A percentile compares a stretch with the other conserved stretches of the same genome.
phyloP scores from a whole-genome alignment of 2,113 vertebrate genomes.

The Tautogolabrus adspersus region DNA sequence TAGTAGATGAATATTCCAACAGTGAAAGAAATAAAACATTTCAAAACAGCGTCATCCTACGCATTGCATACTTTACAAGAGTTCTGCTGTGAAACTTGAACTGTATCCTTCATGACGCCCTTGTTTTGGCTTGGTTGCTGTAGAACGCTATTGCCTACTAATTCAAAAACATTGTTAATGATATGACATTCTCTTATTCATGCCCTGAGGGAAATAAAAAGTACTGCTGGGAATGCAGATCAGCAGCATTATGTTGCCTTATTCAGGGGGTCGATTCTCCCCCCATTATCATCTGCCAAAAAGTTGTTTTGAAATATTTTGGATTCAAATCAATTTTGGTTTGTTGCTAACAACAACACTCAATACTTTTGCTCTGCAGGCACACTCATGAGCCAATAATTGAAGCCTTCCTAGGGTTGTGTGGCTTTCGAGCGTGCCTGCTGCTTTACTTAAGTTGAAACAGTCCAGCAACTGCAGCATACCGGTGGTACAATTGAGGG shows the following conservation, averaged over 20 bases:
- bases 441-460: slow-evolving; percentile 46
- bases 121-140: slow-evolving; percentile 6
- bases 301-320: slow-evolving; percentile 22
- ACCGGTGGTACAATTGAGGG: slow-evolving; percentile 23
- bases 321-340: neutral
- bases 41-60: slow-evolving; percentile 9
- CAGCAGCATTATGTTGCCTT: slow-evolving; percentile 41
- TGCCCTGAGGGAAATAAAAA: slow-evolving; percentile 18
- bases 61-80: neutral
- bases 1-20: slow-evolving; percentile 21
- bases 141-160: slow-evolving; percentile 3
- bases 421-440: neutral
- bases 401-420: slow-evolving; percentile 1
- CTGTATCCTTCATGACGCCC: slow-evolving; percentile 8
- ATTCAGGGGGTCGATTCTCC: slow-evolving; percentile 21
- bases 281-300: slow-evolving; percentile 31
- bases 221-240: slow-evolving; percentile 55
- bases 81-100: slow-evolving; percentile 17
- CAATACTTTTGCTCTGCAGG: neutral
- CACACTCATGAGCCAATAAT: neutral
- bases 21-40: slow-evolving; percentile 26
- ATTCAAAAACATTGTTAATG: slow-evolving; percentile 61
- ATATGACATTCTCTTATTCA: slow-evolving; percentile 41
- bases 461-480: slow-evolving; percentile 12
- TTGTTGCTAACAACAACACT: slow-evolving; percentile 11